Evolutionary conservation across 2,113 vertebrate genomes (phyloP), one percentile per base, ranked within the genome.

Genomic region (Vidua chalybeata): DNA sequence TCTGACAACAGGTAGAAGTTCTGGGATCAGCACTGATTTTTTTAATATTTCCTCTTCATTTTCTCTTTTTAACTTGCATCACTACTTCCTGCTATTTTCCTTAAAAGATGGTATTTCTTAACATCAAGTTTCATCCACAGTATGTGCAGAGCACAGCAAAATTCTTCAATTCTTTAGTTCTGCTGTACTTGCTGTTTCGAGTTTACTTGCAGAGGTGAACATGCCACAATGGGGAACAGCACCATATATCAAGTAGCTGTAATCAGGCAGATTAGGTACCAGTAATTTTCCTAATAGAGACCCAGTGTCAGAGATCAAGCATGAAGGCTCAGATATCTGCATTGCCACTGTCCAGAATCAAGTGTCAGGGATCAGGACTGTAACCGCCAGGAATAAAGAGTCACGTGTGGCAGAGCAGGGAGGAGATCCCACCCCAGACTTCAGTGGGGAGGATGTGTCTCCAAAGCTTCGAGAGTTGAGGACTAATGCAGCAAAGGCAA

Each of bases 191-290:
- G 89, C 75, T 82, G 52, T 90, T 92, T 92, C 13, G 7, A 61
- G 84, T 85, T 71, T 63, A 78, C 41, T 93, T 73, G 48, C 51
- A 80, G 61, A 24, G 39, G 79, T 86, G 83, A 94, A 92, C 88
- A 93, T 78, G 56, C 84, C 90, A 94, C 91, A 88, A 72, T 76
- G 74, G 62, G 58, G 46, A 94, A 79, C 58, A 84, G 74, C 77
- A 49, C 69, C 76, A 82, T 93, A 93, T 94, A 94, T 95, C 96
- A 96, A 62, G 90, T 95, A 90, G 91, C 93, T 94, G 71, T 91
- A 87, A 96, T 91, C 73, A 84, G 89, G 83, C 79, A 82, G 93
- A 96, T 97, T 74, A 46, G 56, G 54, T 95, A 92, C 26, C 94
- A 95, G 91, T 80, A 67, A 89, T 78, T 94, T 97, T 96, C 96